Percentiles rank a stretch among this genome's conserved stretches.
Conservation (phyloP, 2,888 invertebrate species). For the Stenoptilia bipunctidactyla region DNA sequence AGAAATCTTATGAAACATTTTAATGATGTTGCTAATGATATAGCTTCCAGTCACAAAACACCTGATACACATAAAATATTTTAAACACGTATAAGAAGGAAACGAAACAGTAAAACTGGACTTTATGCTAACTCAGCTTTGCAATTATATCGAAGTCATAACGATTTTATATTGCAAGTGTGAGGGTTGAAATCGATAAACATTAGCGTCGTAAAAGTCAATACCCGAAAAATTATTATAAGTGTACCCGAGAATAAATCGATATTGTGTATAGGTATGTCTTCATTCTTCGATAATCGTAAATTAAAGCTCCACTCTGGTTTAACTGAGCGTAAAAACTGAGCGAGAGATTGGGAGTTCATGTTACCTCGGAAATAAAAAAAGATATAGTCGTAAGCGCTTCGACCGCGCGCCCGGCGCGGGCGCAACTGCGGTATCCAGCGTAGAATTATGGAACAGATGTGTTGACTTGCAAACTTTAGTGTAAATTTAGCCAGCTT, state of each 20-base stretch:
- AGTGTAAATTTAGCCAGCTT: neutral
- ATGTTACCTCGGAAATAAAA: slow-evolving; percentile 54
- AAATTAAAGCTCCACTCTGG: slow-evolving; percentile 50
- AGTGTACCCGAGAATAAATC: slow-evolving; percentile 21
- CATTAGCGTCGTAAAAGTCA: slow-evolving; percentile 40
- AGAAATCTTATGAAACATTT: slow-evolving; percentile 41
- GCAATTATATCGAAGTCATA: slow-evolving; percentile 26
- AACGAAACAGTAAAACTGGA: slow-evolving; percentile 29
- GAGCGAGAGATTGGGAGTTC: slow-evolving; percentile 58
- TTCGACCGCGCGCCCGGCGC: slow-evolving; percentile 17
- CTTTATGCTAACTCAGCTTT: slow-evolving; percentile 21
- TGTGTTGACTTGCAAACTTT: slow-evolving; percentile 17
- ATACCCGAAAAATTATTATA: slow-evolving; percentile 37
- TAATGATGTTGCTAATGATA: slow-evolving; percentile 43
- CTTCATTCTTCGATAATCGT: slow-evolving; percentile 58
- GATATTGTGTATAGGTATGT: slow-evolving; percentile 22
- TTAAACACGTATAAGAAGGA: slow-evolving; percentile 13
- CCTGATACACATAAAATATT: neutral
- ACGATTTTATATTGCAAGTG: slow-evolving; percentile 25
- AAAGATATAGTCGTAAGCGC: slow-evolving; percentile 30
- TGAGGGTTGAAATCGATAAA: slow-evolving; percentile 33
- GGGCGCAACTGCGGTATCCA: too few relatives aligned
- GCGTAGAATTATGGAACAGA: slow-evolving; percentile 14
- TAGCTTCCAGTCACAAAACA: slow-evolving; percentile 28
- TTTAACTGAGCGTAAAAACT: slow-evolving; percentile 64